phyloP scores from a whole-genome alignment of 2,113 vertebrate species.

The Muscicapa adusta region DNA sequence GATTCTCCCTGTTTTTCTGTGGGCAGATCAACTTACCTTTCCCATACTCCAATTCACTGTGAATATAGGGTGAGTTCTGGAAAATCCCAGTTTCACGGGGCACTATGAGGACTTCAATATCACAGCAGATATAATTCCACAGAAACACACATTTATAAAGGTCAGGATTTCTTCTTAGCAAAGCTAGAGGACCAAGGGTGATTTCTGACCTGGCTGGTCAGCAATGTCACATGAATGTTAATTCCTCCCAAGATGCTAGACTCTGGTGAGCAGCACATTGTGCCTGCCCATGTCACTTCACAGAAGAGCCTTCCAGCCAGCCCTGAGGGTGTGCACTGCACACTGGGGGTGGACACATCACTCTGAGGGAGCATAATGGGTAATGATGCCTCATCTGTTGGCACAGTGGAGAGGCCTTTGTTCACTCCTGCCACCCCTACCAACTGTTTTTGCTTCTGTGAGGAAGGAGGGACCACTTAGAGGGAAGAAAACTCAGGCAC shows the following conservation, averaged over 20 bases:
- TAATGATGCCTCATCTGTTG: background rate
- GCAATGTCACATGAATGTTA: background rate
- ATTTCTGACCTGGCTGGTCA: background rate
- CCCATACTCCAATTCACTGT: background rate
- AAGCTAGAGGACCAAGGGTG: background rate
- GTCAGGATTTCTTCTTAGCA: background rate
- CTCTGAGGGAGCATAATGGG: background rate
- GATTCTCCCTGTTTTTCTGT: background rate
- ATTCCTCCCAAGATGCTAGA: background rate
- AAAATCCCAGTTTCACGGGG: background rate
- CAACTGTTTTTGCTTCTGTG: background rate
- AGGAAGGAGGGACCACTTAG: background rate
- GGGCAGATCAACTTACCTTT: background rate
- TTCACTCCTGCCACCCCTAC: background rate
- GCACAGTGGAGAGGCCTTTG: background rate
- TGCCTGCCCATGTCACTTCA: background rate
- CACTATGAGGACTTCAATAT: background rate
- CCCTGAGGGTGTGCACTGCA: rapidly evolving
- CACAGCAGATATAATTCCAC: background rate
- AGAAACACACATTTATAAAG: background rate
- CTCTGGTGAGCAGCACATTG: background rate
- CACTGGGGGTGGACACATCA: background rate
- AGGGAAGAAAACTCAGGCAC: background rate
- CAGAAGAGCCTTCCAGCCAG: background rate
- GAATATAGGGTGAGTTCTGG: background rate